Evolutionary conservation across 2,113 vertebrate genomes (phyloP), one percentile per base, ranked within the genome.

Genomic region (Anolis sagrei): DNA sequence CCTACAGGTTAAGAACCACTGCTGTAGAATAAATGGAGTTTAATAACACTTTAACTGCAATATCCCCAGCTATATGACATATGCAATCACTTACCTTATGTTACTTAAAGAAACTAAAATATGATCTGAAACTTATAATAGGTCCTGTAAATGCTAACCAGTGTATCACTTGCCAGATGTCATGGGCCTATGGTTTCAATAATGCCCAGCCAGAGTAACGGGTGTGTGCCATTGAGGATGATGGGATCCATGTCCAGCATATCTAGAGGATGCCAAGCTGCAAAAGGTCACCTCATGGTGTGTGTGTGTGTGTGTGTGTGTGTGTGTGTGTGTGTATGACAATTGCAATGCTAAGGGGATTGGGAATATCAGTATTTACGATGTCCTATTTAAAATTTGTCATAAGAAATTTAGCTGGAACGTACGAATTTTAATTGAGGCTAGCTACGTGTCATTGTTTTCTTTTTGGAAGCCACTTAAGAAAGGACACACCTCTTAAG

Each of bases 361-460:
- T 34, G 51, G 18, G 34, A 69, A 58, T 5, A 10, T 5, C 61
- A 68, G 4, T 69, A 36, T 69, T 32, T 68, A 7, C 23, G 7
- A 10, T 69, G 48, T 19, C 44, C 32, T 29, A 34, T 6, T 84
- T 76, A 49, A 76, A 48, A 75, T 48, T n/a, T 79, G 68, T 34
- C 6, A 0, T 51, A 69, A 85, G 48, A 85, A 72, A 78, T 73
- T 44, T 73, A 86, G 34, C 25, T 44, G 34, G 68, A 25, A 62
- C 34, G 58, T 80, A 86, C 51, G 34, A 86, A 36, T 23, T 68
- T 88, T 76, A 87, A 88, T 85, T 81, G 79, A 86, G 49, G 39
- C 75, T 72, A 48, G 66, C 25, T 5, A 54, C 36, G 21, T 18
- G 49, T 34, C 51, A 66, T 2, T 16, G 18, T 82, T 78, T 76